A percentile compares a stretch with the other conserved stretches of the same genome.
Evolutionary conservation across 2,888 invertebrate genomes (phyloP).

Genomic region (Brachypterus glaber): DNA sequence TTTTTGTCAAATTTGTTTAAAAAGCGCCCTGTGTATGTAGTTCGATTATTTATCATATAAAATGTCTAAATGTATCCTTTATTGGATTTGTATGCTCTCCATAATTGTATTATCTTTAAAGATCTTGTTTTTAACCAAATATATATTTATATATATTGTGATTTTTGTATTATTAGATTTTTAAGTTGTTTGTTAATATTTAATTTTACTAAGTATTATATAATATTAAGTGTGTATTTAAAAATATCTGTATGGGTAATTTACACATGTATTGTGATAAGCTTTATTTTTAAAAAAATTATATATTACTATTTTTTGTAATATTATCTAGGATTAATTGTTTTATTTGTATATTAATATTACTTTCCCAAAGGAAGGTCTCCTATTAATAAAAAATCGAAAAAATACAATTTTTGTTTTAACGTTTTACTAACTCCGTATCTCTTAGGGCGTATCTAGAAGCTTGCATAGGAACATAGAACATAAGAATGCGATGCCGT

Average conservation of each 20-base stretch:
- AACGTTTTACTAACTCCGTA: no score
- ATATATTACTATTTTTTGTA: no score
- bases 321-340: background rate
- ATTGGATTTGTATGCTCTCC: conserved; percentile 1
- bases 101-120: conserved; percentile 2
- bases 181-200: conserved; percentile 3
- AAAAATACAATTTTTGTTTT: no score
- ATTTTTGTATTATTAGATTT: conserved; percentile 21
- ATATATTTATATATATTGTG: conserved; percentile 1
- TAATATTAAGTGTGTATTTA: conserved; percentile 3
- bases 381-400: no score
- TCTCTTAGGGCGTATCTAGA: no score
- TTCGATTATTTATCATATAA: background rate
- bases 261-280: conserved; percentile 25
- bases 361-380: no score
- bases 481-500: no score
- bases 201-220: conserved; percentile 6
- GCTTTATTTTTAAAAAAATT: conserved; percentile 20
- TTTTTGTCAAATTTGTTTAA: no score
- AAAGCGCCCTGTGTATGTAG: no score
- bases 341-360: conserved; percentile 6
- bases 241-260: background rate
- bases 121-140: conserved; percentile 3
- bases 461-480: no score
- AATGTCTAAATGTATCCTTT: background rate